Base-by-base conservation (phyloP, 2,797 vertebrate genomes). In the Hydrophis major region DNA sequence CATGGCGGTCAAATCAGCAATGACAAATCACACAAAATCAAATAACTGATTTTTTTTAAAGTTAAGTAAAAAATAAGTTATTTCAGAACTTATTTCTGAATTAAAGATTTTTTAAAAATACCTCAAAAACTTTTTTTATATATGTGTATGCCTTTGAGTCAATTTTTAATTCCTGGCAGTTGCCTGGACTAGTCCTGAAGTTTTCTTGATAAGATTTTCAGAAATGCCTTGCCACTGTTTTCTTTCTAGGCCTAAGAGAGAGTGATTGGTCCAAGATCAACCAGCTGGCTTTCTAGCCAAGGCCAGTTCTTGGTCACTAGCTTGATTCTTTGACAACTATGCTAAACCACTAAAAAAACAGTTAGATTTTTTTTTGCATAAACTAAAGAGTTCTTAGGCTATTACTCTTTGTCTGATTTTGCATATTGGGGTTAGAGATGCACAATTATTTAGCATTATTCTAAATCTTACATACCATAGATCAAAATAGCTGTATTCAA, bases 41-140 rank as follows among this genome's bases (percentile, higher is more conserved):
- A 32, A 86, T 95, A 94, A 55, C 22, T 4, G 10, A 56, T 59
- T 63, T 66, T 60, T 90, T 86, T 86, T 14, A 56, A 94, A 95
- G 25, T 61, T 61, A 61, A 61, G 22, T 61, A 61, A 61, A 61
- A 61, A 61, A 27, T 11, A 61, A 27, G 60, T 27, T 27, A 59
- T 59, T 59, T 59, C 59, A 87, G 50, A 87, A 60, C 32, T 87
- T 4, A 92, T 50, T 28, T 95, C 92, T 93, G 92, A 89, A 60
- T 53, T 91, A 27, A 32, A 93, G 18, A 55, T 53, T 53, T 22
- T 86, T 86, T 89, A 56, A 10, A 93, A 86, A 90, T 90, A 2
- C 0, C 4, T n/a, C 50, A 53, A 53, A 50, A 8, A 88, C 7
- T 90, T 86, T 47, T 27, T n/a, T 4, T 69, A 6, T 66, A n/a